Evolutionary conservation across 1,140 invertebrate genomes (phyloP).

Genomic region (Asobara japonica): DNA sequence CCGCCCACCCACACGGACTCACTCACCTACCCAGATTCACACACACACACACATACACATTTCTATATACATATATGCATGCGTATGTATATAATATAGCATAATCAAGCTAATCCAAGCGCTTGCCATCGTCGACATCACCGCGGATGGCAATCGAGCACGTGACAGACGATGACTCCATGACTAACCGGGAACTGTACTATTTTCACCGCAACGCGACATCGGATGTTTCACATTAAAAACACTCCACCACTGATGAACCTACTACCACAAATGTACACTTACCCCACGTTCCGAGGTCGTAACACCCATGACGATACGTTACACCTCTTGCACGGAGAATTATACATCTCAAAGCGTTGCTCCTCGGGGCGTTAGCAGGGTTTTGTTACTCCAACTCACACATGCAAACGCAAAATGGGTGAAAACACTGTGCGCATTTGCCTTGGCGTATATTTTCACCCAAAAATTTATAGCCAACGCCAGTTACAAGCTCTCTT

Average conservation of each 20-base stretch:
- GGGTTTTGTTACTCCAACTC: neutral
- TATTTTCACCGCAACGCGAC: no score
- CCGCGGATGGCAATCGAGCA: no score
- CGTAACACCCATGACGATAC: neutral
- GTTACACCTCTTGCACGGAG: neutral
- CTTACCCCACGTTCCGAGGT: neutral
- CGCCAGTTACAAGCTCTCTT: constrained; percentile 15
- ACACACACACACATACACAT: no score
- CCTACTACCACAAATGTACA: neutral
- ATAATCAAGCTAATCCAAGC: no score
- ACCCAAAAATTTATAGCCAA: constrained; percentile 1
- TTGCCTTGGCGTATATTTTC: neutral
- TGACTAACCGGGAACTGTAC: no score
- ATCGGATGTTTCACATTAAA: neutral
- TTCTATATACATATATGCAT: no score
- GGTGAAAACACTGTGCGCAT: neutral
- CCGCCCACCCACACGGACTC: no score
- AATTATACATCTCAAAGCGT: neutral
- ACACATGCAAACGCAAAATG: neutral
- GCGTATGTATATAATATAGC: no score
- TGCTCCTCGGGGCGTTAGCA: neutral
- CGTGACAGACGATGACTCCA: no score
- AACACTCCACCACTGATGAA: neutral
- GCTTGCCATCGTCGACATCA: no score
- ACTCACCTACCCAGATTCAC: no score